These are phyloP conservation scores for Leucania comma DNA, from an alignment of 2,888 invertebrate genomes.

Conservation along the genomic window DNA sequence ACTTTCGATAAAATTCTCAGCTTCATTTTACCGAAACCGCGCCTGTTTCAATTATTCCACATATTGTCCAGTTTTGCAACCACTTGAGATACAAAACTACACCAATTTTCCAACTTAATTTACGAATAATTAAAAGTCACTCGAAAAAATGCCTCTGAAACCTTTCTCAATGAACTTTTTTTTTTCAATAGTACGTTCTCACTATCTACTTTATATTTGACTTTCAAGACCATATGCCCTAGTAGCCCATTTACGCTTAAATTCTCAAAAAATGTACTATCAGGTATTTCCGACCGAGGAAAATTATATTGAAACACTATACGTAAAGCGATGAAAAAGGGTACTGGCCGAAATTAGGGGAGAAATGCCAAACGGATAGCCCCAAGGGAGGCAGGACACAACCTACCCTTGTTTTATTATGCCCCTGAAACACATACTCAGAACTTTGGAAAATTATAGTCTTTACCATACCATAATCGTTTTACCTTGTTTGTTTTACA, in stretches of 20 bases:
- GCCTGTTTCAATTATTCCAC: too few relatives aligned
- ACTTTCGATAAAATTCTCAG: too few relatives aligned
- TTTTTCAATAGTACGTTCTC: not conserved
- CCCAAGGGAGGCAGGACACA: conserved; percentile 62
- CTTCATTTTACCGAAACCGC: too few relatives aligned
- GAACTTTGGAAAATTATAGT: conserved; percentile 48
- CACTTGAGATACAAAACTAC: too few relatives aligned
- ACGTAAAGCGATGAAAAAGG: conserved; percentile 44
- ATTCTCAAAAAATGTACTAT: conserved; percentile 6
- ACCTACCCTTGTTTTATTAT: conserved; percentile 59
- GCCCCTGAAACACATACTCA: conserved; percentile 41
- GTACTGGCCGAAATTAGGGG: conserved; percentile 56
- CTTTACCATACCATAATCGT: conserved; percentile 38
- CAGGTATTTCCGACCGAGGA: not conserved
- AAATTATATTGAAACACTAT: conserved; percentile 59
- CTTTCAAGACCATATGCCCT: not conserved
- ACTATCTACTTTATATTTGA: not conserved
- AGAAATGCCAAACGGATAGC: conserved; percentile 65
- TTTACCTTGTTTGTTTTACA: conserved; percentile 42
- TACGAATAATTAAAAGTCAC: too few relatives aligned
- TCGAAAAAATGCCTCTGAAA: too few relatives aligned
- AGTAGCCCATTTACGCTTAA: not conserved
- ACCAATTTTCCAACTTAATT: too few relatives aligned
- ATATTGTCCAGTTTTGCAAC: too few relatives aligned
- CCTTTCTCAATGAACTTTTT: too few relatives aligned